Conservation (phyloP, 2,113 vertebrate species). For the Myxocyprinus asiaticus region DNA sequence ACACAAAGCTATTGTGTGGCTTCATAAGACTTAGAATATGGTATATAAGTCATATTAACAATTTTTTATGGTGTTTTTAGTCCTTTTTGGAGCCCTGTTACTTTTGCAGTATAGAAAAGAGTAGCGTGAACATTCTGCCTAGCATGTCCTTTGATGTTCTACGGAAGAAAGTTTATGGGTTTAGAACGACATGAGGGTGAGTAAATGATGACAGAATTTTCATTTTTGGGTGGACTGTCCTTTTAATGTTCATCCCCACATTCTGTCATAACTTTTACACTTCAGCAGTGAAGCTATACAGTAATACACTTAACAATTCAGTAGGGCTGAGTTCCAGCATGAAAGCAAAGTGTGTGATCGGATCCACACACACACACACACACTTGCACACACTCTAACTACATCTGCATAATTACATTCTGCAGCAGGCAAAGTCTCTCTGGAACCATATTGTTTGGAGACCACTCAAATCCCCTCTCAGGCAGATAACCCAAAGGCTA, state of each 20-base stretch:
- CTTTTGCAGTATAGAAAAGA: too few species aligned
- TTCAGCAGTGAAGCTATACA: too few species aligned
- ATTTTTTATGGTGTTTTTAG: too few species aligned
- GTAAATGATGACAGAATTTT: neutral
- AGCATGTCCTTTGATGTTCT: neutral
- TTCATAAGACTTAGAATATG: too few species aligned
- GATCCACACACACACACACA: conserved; percentile 21
- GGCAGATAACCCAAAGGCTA: conserved; percentile 46
- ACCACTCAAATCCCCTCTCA: conserved; percentile 45
- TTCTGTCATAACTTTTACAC: too few species aligned
- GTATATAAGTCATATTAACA: too few species aligned
- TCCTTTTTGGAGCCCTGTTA: too few species aligned
- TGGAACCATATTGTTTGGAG: conserved; percentile 49
- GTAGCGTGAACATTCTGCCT: too few species aligned
- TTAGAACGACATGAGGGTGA: neutral
- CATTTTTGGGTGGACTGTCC: neutral
- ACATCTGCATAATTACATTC: conserved; percentile 53
- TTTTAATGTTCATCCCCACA: conserved; percentile 10
- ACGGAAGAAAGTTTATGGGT: neutral
- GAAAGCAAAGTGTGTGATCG: conserved; percentile 23
- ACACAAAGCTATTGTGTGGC: too few species aligned
- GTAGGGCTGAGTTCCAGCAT: neutral
- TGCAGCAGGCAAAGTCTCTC: conserved; percentile 36
- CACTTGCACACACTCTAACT: conserved; percentile 20
- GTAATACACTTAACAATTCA: conserved; percentile 14